Conservation (phyloP, 2,888 invertebrate genomes). For the Gibbula magus region DNA sequence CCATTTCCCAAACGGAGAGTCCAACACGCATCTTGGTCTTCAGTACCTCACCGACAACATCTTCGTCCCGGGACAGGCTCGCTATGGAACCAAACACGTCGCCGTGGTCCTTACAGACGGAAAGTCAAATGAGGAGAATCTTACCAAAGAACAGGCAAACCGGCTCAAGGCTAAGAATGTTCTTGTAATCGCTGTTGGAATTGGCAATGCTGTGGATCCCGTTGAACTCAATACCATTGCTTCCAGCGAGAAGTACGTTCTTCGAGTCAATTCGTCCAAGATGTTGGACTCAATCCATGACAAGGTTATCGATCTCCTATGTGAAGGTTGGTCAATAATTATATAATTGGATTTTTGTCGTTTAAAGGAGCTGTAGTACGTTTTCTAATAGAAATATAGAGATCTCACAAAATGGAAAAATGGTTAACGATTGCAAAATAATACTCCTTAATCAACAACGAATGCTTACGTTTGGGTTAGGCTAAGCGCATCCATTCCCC, state of each 20-base stretch:
- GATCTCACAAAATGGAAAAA: too few species aligned
- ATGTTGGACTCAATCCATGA: conserved; percentile 42
- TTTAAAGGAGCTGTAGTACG: too few species aligned
- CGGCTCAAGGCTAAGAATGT: background rate
- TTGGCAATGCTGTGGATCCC: conserved; percentile 38
- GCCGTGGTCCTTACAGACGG: background rate
- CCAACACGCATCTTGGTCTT: conserved; percentile 44
- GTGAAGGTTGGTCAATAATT: conserved; percentile 32
- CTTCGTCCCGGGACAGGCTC: conserved; percentile 1
- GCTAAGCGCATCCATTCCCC: too few species aligned
- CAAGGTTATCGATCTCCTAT: conserved; percentile 45
- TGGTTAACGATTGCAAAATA: too few species aligned
- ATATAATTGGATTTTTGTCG: too few species aligned
- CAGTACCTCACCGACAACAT: conserved; percentile 45
- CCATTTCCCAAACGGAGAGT: conserved; percentile 40
- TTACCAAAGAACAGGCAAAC: background rate
- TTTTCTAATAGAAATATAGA: too few species aligned
- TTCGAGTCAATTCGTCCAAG: conserved; percentile 48
- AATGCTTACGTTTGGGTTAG: too few species aligned
- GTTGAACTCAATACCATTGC: conserved; percentile 48
- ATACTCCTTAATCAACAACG: too few species aligned
- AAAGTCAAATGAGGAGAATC: background rate
- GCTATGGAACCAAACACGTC: background rate
- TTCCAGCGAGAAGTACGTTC: conserved; percentile 43
- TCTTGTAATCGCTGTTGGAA: conserved; percentile 52